Percentiles rank a stretch among this genome's conserved stretches.
Conservation (phyloP, 1,140 invertebrate genomes). For the Dufourea novaeangliae region DNA sequence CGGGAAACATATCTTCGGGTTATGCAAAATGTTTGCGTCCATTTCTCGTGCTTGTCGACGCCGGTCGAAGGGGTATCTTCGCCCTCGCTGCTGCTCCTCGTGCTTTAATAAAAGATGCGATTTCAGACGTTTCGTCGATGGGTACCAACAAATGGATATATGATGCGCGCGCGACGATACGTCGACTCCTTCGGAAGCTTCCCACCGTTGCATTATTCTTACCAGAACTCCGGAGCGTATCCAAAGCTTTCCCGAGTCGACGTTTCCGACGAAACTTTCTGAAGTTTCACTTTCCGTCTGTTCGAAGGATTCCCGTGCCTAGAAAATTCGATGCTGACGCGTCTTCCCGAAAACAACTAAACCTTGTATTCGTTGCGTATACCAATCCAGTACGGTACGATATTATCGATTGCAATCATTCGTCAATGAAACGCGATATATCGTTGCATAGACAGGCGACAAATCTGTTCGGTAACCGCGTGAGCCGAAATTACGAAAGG, state of each 20-base stretch:
- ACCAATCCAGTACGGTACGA: neutral
- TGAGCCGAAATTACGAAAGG: conserved; percentile 1
- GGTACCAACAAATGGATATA: no score
- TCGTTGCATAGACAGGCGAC: neutral
- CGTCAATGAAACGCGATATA: neutral
- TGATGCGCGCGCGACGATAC: no score
- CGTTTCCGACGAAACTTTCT: neutral
- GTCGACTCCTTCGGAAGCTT: neutral
- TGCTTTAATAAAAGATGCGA: conserved; percentile 1
- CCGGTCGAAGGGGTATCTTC: neutral
- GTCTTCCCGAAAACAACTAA: no score
- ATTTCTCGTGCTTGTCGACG: neutral
- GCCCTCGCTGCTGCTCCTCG: neutral
- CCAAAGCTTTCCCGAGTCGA: neutral
- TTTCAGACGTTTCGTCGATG: neutral
- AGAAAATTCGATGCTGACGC: no score
- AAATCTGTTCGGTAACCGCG: neutral
- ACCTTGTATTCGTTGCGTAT: no score
- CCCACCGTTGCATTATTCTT: neutral
- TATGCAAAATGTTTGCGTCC: neutral
- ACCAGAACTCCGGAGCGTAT: no score
- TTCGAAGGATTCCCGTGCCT: no score
- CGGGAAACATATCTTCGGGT: neutral
- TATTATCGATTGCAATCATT: neutral
- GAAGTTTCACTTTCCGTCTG: neutral